Conservation (phyloP, 1,140 invertebrate genomes). For the Ectropis grisescens region DNA sequence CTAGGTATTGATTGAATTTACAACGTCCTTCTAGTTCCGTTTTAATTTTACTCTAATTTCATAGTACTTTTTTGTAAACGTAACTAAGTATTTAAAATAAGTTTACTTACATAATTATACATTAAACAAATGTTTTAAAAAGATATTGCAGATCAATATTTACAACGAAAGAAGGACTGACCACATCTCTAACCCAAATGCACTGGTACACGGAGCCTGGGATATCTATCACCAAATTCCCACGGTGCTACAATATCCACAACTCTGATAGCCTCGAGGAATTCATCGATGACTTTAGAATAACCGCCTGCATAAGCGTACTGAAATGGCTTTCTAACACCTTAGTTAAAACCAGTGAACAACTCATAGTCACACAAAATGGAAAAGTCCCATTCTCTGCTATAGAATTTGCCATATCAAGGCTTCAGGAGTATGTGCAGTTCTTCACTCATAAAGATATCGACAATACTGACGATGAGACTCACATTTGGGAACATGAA, state of each 20-base stretch:
- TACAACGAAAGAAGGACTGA: conserved; percentile 92
- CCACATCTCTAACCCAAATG: conserved; percentile 85
- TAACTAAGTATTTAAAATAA: no score
- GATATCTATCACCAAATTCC: conserved; percentile 85
- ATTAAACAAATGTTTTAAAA: no score
- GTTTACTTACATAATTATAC: no score
- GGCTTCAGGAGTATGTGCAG: conserved; percentile 82
- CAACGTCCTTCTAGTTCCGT: no score
- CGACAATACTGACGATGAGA: conserved; percentile 76
- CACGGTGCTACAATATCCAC: conserved; percentile 88
- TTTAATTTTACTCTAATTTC: no score
- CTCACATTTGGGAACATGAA: conserved; percentile 81
- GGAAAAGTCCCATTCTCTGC: conserved; percentile 80
- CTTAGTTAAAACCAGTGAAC: conserved; percentile 71
- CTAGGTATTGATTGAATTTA: no score
- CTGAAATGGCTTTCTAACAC: conserved; percentile 81
- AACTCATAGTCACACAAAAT: conserved; percentile 67
- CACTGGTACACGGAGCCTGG: conserved; percentile 91
- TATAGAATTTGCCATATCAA: conserved; percentile 83
- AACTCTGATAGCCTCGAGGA: conserved; percentile 89
- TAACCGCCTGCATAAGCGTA: conserved; percentile 88
- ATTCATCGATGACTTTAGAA: conserved; percentile 91
- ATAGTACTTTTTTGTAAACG: no score
- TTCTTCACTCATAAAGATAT: conserved; percentile 88
- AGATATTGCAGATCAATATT: conserved; percentile 87